Base-by-base conservation (phyloP, 2,888 invertebrate genomes). In the Torymus auratus region DNA sequence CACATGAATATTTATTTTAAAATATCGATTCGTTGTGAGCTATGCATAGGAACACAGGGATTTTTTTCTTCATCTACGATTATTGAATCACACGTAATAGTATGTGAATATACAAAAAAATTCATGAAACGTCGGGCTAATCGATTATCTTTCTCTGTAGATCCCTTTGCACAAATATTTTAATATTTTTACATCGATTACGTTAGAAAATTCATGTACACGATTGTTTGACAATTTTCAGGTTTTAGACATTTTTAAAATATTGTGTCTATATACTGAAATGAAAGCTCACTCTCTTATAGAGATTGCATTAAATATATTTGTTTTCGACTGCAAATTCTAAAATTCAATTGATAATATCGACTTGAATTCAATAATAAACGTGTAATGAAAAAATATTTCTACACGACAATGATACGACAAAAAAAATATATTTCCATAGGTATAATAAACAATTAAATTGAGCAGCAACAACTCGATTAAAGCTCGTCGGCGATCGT, bases 11-110 rank as follows among this genome's bases (percentile, higher is more conserved):
- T 79, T 58, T 52, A 70, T 78, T 41, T 78, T 78, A 67, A 78
- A 71, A 71, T 74, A 82, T 82, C 60, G 52, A 82, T 82, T 82
- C 78, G 78, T 78, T 82, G 82, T 72, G 65, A 78, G 58, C 62
- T 68, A 81, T 76, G 75, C 71, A 58, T 78, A 71, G 71, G 62
- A 72, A 82, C 61, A 70, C 56, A 71, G 65, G 67, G 62, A 67
- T 61, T 74, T 14, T 55, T 56, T 77, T 28, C 58, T 28, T 74
- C 15, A 12, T 28, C 41, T 14, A 69, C 56, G 52, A 69, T 20
- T 69, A 64, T 73, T 62, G 28, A 69, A 61, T 64, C 53, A 52
- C 68, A 74, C 58, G 50, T 50, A 73, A 53, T 73, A 62, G 14
- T 50, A 17, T 50, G 17, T 12, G 68, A 61, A 20, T 75, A 41